phyloP scores from a whole-genome alignment of 2,113 vertebrate species.

The Leptobrachium ailaonicum region DNA sequence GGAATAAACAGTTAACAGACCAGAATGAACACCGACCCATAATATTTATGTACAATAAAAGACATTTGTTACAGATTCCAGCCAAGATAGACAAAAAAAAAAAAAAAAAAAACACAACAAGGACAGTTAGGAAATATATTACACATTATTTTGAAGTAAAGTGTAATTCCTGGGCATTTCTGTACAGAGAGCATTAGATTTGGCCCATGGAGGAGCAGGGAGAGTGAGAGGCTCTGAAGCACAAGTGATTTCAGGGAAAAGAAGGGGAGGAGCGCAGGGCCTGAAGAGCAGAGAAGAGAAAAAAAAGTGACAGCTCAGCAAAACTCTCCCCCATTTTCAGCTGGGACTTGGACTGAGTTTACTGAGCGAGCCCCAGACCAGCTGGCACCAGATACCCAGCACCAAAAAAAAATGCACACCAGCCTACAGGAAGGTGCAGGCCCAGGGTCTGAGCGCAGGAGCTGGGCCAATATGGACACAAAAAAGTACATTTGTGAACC shows the following conservation, averaged over 20 bases:
- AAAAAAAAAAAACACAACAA: no score
- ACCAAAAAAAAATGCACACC: conserved; percentile 5
- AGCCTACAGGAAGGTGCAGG: not conserved
- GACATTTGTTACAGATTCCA: no score
- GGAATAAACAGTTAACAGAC: no score
- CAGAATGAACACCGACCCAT: no score
- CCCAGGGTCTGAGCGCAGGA: conserved; percentile 20
- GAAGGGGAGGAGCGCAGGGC: conserved; percentile 1
- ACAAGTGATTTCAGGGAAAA: not conserved
- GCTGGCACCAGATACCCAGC: conserved; percentile 45
- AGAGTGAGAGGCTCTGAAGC: not conserved
- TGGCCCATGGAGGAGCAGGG: no score
- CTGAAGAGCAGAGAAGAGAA: conserved; percentile 17
- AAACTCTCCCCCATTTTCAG: conserved; percentile 47
- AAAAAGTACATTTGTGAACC: no score
- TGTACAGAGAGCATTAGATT: no score
- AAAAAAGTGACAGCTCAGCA: conserved; percentile 55
- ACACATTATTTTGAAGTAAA: no score
- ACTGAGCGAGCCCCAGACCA: conserved; percentile 47
- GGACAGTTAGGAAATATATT: no score
- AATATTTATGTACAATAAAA: no score
- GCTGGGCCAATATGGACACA: not conserved
- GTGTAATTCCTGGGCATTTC: no score
- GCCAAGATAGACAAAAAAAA: no score
- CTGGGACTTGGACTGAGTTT: conserved; percentile 46